These are phyloP conservation scores for Prosopocoilus inquinatus DNA, from an alignment of 2,888 invertebrate species.

Conservation along the genomic window DNA sequence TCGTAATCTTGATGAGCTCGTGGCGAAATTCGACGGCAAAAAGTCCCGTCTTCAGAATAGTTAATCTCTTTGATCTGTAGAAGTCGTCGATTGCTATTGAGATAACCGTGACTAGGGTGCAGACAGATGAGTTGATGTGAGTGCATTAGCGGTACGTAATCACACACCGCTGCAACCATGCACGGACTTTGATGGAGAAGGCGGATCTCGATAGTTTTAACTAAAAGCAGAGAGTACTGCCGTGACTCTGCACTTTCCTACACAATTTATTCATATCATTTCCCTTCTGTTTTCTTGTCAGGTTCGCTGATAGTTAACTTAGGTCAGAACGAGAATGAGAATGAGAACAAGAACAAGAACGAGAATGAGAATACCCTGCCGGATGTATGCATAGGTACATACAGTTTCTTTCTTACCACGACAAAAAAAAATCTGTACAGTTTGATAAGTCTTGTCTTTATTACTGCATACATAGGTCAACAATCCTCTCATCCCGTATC, in stretches of 20 bases:
- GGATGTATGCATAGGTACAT: no score
- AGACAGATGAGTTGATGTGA: conserved; percentile 19
- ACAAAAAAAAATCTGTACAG: no score
- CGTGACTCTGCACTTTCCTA: conserved; percentile 19
- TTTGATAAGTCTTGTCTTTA: no score
- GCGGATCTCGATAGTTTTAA: conserved; percentile 21
- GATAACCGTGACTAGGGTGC: conserved; percentile 18
- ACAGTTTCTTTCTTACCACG: no score
- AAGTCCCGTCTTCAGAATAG: background rate
- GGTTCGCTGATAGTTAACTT: no score
- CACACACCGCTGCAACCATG: conserved; percentile 14
- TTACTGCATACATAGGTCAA: no score
- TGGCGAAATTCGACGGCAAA: conserved; percentile 6
- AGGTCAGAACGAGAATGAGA: no score
- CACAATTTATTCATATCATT: conserved; percentile 25
- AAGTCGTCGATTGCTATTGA: conserved; percentile 23
- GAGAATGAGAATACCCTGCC: no score
- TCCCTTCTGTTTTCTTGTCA: conserved; percentile 8
- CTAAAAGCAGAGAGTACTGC: conserved; percentile 20
- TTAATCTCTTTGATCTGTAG: conserved; percentile 14
- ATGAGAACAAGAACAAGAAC: no score
- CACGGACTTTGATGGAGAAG: conserved; percentile 21
- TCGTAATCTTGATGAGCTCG: background rate
- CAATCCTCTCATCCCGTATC: no score
- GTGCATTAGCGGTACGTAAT: conserved; percentile 26